Conservation (phyloP, 1,140 invertebrate species). For the Drosophila burlai region DNA sequence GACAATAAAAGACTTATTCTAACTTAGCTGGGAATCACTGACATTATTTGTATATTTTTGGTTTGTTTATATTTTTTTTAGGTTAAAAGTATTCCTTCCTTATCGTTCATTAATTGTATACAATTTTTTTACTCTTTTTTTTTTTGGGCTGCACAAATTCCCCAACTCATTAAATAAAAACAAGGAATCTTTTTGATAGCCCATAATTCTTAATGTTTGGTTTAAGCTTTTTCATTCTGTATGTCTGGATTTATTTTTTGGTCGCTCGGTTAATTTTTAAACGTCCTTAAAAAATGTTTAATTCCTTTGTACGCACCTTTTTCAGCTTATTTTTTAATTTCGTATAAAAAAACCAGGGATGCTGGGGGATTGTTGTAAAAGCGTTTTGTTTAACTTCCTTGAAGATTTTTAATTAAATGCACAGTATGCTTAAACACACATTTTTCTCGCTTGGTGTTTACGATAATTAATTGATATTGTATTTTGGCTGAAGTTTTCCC, state of each 20-base stretch:
- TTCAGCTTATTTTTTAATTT: conserved; percentile 11
- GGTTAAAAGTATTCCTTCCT: neutral
- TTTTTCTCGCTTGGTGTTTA: conserved; percentile 37
- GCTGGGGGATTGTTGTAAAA: conserved; percentile 46
- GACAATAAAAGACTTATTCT: too few species aligned
- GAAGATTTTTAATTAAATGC: conserved; percentile 49
- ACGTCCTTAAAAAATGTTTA: conserved; percentile 25
- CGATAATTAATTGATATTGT: conserved; percentile 62
- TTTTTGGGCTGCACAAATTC: neutral
- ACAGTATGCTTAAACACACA: conserved; percentile 56
- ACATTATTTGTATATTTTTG: neutral
- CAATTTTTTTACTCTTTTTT: neutral
- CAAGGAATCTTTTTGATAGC: conserved; percentile 20
- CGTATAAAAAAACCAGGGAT: conserved; percentile 32
- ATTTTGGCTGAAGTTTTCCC: conserved; percentile 50
- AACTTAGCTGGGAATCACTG: too few species aligned
- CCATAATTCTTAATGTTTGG: conserved; percentile 33
- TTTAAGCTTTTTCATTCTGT: conserved; percentile 18
- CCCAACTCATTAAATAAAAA: neutral
- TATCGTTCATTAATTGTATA: neutral
- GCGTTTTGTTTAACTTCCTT: conserved; percentile 57
- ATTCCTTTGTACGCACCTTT: conserved; percentile 37
- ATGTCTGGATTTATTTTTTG: conserved; percentile 19
- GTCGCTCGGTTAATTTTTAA: conserved; percentile 9
- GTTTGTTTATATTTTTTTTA: neutral